Evolutionary conservation across 2,888 invertebrate species (phyloP), one percentile per base, ranked within the genome.

Genomic region (Epirrhoe alternata): DNA sequence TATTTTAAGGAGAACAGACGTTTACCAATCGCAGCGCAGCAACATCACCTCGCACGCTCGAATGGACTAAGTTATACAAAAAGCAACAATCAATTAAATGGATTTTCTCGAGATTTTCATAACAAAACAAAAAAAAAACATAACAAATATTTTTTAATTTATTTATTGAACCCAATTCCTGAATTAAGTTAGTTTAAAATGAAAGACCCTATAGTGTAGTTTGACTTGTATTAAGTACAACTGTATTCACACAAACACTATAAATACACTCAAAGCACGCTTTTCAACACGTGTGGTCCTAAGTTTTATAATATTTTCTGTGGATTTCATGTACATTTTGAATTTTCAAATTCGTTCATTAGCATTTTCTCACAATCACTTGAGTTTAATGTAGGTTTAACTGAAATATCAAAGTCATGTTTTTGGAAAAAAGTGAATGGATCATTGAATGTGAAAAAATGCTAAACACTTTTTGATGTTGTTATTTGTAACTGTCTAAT

Each of bases 401-500:
- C n/a, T n/a, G n/a, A n/a, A n/a, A n/a, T n/a, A n/a, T n/a, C n/a
- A n/a, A n/a, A n/a, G n/a, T n/a, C n/a, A n/a, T n/a, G n/a, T n/a
- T 10, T 55, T 0, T 8, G 12, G 6, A 47, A 57, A 54, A 69
- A 55, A 49, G 50, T 52, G 24, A n/a, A n/a, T 50, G 61, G 56
- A 14, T n/a, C n/a, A 45, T 68, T 57, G 45, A 47, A 68, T 33
- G 31, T 64, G 55, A 49, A 63, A 64, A 67, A 60, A 62, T 66
- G 68, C 57, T 63, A 30, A 57, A 47, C 42, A 55, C 31, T 68
- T 68, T 76, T 79, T 66, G 74, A 78, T 82, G 81, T 82, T 81
- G 82, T 82, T 80, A 77, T 81, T 74, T 77, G 77, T 81, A 75
- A 78, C 77, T 79, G 78, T 83, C 81, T 77, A 80, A 81, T 83